A percentile compares a stretch with the other conserved stretches of the same genome.
Evolutionary conservation across 2,888 invertebrate genomes (phyloP).

Genomic region (Augiades crinisus): DNA sequence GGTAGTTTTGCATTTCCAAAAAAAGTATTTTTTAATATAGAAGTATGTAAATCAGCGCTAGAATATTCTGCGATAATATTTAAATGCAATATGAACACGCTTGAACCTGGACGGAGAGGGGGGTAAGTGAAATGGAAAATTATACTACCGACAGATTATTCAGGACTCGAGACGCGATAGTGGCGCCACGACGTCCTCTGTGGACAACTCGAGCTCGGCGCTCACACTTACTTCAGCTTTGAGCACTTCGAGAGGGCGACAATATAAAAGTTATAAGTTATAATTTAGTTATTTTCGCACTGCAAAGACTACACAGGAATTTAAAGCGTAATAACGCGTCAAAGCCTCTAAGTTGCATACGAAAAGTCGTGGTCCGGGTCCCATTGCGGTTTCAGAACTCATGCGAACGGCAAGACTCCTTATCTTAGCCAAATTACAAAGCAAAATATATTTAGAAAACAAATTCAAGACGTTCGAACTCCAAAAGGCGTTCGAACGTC

Average conservation of each 20-base stretch:
- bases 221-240: too few species aligned
- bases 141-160: background rate
- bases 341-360: constrained; percentile 38
- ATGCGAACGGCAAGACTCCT: constrained; percentile 45
- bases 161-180: background rate
- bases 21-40: background rate
- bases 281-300: background rate
- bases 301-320: background rate
- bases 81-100: constrained; percentile 64
- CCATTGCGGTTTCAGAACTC: constrained; percentile 62
- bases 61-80: constrained; percentile 47
- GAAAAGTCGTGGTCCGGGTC: constrained; percentile 40
- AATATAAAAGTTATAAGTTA: background rate
- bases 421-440: constrained; percentile 47
- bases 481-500: constrained; percentile 58
- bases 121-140: constrained; percentile 39
- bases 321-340: constrained; percentile 45
- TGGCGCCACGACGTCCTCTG: background rate
- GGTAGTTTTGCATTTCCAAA: constrained; percentile 7
- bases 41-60: constrained; percentile 37
- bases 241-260: background rate
- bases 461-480: constrained; percentile 52
- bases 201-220: too few species aligned
- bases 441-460: constrained; percentile 52
- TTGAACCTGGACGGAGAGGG: constrained; percentile 74